phyloP scores from a whole-genome alignment of 2,888 invertebrate genomes.

The Drosophila histrio region DNA sequence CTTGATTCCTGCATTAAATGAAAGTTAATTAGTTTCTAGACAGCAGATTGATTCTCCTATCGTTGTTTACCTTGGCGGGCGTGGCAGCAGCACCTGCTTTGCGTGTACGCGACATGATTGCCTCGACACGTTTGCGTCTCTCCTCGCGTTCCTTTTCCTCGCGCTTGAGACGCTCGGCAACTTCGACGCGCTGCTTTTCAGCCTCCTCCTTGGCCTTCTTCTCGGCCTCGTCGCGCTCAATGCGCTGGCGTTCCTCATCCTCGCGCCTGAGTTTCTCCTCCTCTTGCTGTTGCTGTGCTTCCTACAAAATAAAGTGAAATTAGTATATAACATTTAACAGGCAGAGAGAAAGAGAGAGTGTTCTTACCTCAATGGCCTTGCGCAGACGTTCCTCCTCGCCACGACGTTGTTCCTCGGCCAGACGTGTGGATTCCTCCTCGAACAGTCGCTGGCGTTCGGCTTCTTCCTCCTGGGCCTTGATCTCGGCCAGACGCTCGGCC shows the following conservation, averaged over 20 bases:
- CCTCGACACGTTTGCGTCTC: constrained; percentile 95
- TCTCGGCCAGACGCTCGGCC: constrained; percentile 90
- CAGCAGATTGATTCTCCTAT: background rate
- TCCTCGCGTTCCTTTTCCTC: constrained; percentile 96
- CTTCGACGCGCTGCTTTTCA: constrained; percentile 92
- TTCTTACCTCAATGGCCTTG: constrained; percentile 90
- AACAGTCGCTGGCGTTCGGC: constrained; percentile 93
- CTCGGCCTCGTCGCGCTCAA: constrained; percentile 91
- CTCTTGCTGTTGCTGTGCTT: constrained; percentile 90
- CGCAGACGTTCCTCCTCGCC: constrained; percentile 94
- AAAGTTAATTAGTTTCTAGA: background rate
- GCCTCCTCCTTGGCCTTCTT: constrained; percentile 93
- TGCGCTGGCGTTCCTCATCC: constrained; percentile 87
- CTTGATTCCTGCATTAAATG: constrained; percentile 63
- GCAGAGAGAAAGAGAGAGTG: too few species aligned
- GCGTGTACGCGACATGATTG: constrained; percentile 96
- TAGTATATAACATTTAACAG: background rate
- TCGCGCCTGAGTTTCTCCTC: constrained; percentile 90
- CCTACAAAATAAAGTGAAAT: constrained; percentile 82
- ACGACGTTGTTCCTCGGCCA: constrained; percentile 91
- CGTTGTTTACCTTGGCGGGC: constrained; percentile 79
- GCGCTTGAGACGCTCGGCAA: constrained; percentile 91
- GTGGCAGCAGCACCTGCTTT: constrained; percentile 75
- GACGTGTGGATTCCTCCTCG: constrained; percentile 91
- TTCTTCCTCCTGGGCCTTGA: constrained; percentile 89